Evolutionary conservation across 2,797 vertebrate species (phyloP).

Genomic region (Sarcophilus harrisii): DNA sequence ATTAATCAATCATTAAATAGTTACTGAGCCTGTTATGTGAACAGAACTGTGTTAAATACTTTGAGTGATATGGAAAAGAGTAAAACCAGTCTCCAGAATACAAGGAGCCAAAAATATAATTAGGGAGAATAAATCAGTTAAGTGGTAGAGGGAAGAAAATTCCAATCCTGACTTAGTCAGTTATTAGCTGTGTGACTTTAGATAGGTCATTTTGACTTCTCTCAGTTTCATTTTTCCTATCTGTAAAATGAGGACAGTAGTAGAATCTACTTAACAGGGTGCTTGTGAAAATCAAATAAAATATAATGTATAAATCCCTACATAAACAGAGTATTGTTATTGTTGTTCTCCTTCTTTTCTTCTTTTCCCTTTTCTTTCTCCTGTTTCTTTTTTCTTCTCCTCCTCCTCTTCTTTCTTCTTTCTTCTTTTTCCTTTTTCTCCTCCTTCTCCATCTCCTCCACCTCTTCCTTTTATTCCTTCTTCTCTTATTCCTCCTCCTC

Average conservation of each 20-base stretch:
- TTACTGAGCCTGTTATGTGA: background rate
- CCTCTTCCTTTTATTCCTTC: too few relatives aligned
- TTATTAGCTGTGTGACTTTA: background rate
- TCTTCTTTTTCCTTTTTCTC: background rate
- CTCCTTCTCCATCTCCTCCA: background rate
- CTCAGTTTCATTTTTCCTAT: background rate
- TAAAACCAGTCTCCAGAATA: background rate
- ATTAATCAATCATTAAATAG: background rate
- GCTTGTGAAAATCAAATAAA: background rate
- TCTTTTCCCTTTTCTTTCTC: too few relatives aligned
- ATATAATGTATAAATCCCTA: background rate
- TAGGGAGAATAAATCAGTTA: background rate
- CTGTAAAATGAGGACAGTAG: background rate
- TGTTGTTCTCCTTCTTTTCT: background rate
- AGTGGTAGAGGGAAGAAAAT: background rate
- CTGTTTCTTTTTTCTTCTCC: fast-evolving
- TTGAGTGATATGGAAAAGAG: background rate
- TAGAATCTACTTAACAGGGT: background rate
- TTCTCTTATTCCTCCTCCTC: too few relatives aligned
- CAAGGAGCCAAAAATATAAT: background rate
- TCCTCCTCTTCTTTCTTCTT: too few relatives aligned
- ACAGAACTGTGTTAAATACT: background rate
- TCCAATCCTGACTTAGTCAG: background rate
- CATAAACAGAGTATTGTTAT: background rate
- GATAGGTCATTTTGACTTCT: background rate